Evolutionary conservation across 1,140 invertebrate genomes (phyloP).

Genomic region (Drosophila tsacasi): DNA sequence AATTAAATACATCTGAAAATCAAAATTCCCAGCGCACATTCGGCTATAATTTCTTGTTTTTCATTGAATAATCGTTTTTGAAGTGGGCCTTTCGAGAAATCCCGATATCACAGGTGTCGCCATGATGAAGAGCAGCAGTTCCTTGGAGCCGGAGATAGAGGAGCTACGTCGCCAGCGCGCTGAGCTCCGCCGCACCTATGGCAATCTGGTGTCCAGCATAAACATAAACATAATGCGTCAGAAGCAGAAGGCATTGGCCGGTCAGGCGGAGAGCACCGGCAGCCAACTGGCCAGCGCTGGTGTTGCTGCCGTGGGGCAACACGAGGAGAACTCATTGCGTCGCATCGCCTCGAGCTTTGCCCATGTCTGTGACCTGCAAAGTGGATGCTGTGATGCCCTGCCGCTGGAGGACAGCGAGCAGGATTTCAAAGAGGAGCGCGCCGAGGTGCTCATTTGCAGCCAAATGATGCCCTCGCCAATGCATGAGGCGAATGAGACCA

Average conservation of each 20-base stretch:
- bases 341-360: conserved; percentile 66
- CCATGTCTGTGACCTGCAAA: conserved; percentile 39
- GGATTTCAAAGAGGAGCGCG: conserved; percentile 51
- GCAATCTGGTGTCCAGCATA: conserved; percentile 53
- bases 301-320: background rate
- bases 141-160: conserved; percentile 13
- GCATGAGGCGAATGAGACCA: background rate
- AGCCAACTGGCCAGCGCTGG: background rate
- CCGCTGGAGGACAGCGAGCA: conserved; percentile 58
- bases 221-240: conserved; percentile 48
- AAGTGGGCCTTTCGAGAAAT: background rate
- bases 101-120: background rate
- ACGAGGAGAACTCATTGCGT: conserved; percentile 23
- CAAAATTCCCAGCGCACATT: conserved; percentile 56
- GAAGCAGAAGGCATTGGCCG: background rate
- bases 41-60: background rate
- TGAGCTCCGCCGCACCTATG: conserved; percentile 54
- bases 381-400: conserved; percentile 26
- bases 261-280: background rate
- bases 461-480: conserved; percentile 4
- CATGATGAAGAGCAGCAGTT: background rate
- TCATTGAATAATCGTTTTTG: background rate
- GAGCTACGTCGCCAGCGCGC: conserved; percentile 53
- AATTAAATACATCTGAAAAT: conserved; percentile 1
- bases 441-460: conserved; percentile 61